A percentile compares a stretch with the other conserved stretches of the same genome.
Conservation (phyloP, 2,113 vertebrate species). For the Campylorhamphus procurvoides region DNA sequence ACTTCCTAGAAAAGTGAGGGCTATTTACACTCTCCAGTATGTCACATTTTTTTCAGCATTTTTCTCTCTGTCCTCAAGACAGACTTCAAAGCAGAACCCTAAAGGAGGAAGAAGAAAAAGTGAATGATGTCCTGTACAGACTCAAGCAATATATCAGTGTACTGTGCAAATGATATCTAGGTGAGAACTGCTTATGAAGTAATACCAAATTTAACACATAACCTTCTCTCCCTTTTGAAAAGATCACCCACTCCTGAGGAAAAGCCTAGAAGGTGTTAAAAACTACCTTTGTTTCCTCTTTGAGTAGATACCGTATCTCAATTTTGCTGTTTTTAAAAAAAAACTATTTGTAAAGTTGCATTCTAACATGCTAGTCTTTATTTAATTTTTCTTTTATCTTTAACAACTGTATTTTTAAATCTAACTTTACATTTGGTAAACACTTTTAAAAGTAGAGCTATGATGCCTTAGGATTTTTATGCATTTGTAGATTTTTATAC, state of each 20-base stretch:
- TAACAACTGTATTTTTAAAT: not conserved
- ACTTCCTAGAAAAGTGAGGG: not conserved
- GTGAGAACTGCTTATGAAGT: not conserved
- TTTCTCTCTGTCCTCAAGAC: not conserved
- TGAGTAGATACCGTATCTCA: not conserved
- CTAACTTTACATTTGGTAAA: not conserved
- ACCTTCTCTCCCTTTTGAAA: not conserved
- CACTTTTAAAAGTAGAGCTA: not conserved
- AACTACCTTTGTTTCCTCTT: not conserved
- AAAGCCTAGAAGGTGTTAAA: not conserved
- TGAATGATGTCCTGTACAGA: not conserved
- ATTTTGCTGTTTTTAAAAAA: not conserved
- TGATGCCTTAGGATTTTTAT: too few relatives aligned
- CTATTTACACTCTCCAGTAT: not conserved
- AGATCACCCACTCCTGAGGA: not conserved
- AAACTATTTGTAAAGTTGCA: not conserved
- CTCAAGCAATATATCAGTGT: not conserved
- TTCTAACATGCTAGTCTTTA: not conserved
- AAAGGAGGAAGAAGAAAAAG: not conserved
- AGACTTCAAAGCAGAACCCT: not conserved
- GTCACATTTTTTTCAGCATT: not conserved
- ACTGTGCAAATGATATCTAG: not conserved
- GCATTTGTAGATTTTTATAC: too few relatives aligned
- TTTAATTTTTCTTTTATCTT: not conserved
- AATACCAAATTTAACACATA: not conserved